Base-by-base conservation (phyloP, 2,113 vertebrate genomes). In the Esox niger region DNA sequence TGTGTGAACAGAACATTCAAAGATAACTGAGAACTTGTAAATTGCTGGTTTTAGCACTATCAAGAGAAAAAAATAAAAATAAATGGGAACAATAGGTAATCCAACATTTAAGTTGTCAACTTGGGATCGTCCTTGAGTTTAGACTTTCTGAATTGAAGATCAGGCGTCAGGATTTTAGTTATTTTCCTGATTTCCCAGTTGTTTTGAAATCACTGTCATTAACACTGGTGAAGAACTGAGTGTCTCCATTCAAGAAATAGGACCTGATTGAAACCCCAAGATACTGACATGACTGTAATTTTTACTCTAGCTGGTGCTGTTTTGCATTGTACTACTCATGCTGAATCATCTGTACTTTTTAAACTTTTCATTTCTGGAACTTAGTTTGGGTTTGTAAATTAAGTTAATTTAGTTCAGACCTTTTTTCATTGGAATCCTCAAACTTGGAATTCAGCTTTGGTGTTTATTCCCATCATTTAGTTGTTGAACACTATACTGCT, bases 401-500 rank as follows among this genome's bases (percentile, higher is more conserved):
- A 61, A 35, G 62, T 78, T 69, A 60, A n/a, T 32, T 70, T 62
- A 56, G 66, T 69, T 31, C 2, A 59, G 47, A 3, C 13, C 27
- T 35, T 69, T 59, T 59, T 35, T 31, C 63, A 52, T 73, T 74
- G 59, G 64, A 66, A 47, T 79, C 66, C 26, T 68, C 33, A 43
- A 43, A 72, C 56, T 82, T 60, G 70, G 5, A 43, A 1, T 13
- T 2, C 35, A 75, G 76, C 73, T 82, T 85, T 81, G 76, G 75
- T 77, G 79, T 83, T 80, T 17, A 43, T 43, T 60, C 69, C 38
- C 11, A 10, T 43, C 6, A 43, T 38, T 77, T 68, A 77, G 80
- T 78, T 85, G 84, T 74, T 76, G 74, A 80, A 88, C 75, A 87
- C 76, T 83, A 88, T n/a, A 82, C 49, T 30, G 68, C 69, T 68